Conservation (phyloP, 2,888 invertebrate genomes). For the Mimachlamys varia region DNA sequence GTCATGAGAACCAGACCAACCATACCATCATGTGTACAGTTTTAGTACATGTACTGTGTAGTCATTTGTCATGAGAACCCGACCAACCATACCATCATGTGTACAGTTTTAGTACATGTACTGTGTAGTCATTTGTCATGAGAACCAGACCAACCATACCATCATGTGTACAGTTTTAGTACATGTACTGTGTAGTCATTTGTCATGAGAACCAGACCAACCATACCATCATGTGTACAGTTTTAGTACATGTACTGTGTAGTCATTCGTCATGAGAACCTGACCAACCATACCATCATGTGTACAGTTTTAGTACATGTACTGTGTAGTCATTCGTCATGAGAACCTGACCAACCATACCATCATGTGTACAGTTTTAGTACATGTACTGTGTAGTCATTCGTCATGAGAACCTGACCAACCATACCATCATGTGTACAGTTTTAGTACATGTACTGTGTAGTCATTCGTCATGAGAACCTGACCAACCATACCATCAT, state of each 20-base stretch:
- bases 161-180: not conserved
- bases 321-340: not conserved
- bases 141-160: not conserved
- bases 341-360: not conserved
- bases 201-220: not conserved
- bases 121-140: not conserved
- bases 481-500: not conserved
- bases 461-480: not conserved
- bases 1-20: not conserved
- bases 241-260: not conserved
- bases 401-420: not conserved
- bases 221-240: not conserved
- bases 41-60: not conserved
- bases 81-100: not conserved
- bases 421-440: not conserved
- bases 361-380: not conserved
- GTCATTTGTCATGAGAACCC: not conserved
- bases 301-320: not conserved
- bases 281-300: not conserved
- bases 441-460: not conserved
- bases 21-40: not conserved
- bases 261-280: not conserved
- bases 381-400: not conserved
- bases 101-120: not conserved
- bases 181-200: not conserved